Percentiles rank a stretch among this genome's conserved stretches.
Evolutionary conservation across 2,888 invertebrate genomes (phyloP).

Genomic region (Ferdinandea cuprea): DNA sequence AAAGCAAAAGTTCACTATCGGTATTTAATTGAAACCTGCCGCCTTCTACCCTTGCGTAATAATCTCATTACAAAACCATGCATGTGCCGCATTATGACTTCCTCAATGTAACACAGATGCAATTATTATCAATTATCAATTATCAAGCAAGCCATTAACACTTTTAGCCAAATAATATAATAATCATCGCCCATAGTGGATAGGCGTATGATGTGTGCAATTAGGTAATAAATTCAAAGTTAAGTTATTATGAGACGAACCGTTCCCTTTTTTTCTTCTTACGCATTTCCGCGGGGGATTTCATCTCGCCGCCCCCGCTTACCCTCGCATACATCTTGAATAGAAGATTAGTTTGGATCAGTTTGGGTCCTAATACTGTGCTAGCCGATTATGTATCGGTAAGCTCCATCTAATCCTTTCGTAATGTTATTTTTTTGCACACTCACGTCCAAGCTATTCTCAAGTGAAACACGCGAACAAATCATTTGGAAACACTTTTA

Average conservation of each 20-base stretch:
- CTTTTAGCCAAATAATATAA: too few species aligned
- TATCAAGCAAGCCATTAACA: background rate
- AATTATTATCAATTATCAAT: background rate
- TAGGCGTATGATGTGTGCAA: background rate
- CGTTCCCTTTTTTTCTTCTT: conserved; percentile 80
- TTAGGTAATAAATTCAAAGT: conserved; percentile 17
- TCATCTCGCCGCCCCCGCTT: conserved; percentile 76
- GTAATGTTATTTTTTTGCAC: background rate
- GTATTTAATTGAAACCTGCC: background rate
- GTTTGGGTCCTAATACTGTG: conserved; percentile 5
- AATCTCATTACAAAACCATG: conserved; percentile 16
- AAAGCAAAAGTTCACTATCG: background rate
- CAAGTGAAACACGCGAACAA: background rate
- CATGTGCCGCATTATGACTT: background rate
- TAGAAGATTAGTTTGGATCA: conserved; percentile 31
- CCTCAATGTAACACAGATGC: background rate
- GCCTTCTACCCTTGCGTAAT: conserved; percentile 12
- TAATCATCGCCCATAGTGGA: too few species aligned
- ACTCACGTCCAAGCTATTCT: conserved; percentile 14
- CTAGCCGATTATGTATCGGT: conserved; percentile 13
- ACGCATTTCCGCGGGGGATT: conserved; percentile 81
- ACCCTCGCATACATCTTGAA: conserved; percentile 67
- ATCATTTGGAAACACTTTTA: conserved; percentile 17
- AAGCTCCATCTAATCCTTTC: conserved; percentile 35
- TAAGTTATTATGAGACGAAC: conserved; percentile 75